Evolutionary conservation across 37 sponge, comb jelly and placozoan genomes (phyloP).

Genomic region (Beroe forskalii): DNA sequence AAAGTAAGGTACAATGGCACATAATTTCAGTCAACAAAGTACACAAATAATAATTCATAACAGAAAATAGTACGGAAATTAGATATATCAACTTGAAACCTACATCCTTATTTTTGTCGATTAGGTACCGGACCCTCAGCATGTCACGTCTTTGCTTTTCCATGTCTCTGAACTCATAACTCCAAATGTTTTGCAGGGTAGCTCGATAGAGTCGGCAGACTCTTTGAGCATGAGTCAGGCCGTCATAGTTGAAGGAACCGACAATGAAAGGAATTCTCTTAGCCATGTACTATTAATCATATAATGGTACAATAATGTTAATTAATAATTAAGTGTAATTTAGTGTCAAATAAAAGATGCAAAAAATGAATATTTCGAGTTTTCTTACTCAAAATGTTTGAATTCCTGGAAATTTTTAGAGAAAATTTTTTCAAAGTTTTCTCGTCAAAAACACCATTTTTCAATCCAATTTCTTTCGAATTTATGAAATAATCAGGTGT

Average conservation of each 20-base stretch:
- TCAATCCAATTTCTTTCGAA: no score
- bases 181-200: conserved; percentile 7
- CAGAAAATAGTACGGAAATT: no score
- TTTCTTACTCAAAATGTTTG: not conserved
- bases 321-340: no score
- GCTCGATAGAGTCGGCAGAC: conserved; percentile 37
- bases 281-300: no score
- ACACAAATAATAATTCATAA: no score
- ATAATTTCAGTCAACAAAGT: no score
- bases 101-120: conserved; percentile 60
- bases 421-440: no score
- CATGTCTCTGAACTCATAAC: conserved; percentile 44
- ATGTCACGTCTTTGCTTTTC: conserved; percentile 22
- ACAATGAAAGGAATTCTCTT: conserved; percentile 28
- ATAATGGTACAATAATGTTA: no score
- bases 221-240: conserved; percentile 39
- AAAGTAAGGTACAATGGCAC: no score
- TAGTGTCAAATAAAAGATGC: not conserved
- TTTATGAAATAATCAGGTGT: no score
- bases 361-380: not conserved
- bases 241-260: conserved; percentile 18
- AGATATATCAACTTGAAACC: not conserved
- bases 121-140: conserved; percentile 1
- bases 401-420: no score
- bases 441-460: no score